Conservation (phyloP, 2,113 vertebrate species). For the Protomyctophum bolini region DNA sequence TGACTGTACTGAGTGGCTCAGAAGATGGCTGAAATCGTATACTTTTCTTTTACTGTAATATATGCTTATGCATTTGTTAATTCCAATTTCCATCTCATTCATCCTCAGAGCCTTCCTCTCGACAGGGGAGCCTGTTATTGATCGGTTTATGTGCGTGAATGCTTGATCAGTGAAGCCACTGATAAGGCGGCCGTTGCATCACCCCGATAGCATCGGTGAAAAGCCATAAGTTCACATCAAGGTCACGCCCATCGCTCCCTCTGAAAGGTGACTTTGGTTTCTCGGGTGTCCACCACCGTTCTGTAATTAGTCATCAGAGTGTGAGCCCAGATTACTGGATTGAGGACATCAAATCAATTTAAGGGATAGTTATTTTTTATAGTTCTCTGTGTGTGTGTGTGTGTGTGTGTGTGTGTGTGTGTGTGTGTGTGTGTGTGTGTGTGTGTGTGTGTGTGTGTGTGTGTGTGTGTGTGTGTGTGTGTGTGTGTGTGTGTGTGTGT, state of each 20-base stretch:
- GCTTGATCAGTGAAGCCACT: constrained; percentile 47
- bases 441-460: not conserved
- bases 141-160: constrained; percentile 62
- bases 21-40: no score
- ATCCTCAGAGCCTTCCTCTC: constrained; percentile 26
- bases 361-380: not conserved
- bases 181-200: constrained; percentile 62
- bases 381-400: not conserved
- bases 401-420: not conserved
- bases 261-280: constrained; percentile 41
- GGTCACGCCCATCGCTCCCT: constrained; percentile 49
- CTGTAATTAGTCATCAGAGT: no score
- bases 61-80: constrained; percentile 35
- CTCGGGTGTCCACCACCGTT: not conserved
- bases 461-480: no score
- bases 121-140: constrained; percentile 53
- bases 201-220: constrained; percentile 56
- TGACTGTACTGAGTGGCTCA: no score
- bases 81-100: constrained; percentile 38
- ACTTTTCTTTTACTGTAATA: not conserved
- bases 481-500: no score
- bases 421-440: not conserved
- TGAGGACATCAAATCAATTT: not conserved
- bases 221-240: constrained; percentile 60
- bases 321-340: no score